Percentiles rank a stretch among this genome's conserved stretches.
Evolutionary conservation across 2,888 invertebrate species (phyloP).

Genomic region (Philereme vetulata): DNA sequence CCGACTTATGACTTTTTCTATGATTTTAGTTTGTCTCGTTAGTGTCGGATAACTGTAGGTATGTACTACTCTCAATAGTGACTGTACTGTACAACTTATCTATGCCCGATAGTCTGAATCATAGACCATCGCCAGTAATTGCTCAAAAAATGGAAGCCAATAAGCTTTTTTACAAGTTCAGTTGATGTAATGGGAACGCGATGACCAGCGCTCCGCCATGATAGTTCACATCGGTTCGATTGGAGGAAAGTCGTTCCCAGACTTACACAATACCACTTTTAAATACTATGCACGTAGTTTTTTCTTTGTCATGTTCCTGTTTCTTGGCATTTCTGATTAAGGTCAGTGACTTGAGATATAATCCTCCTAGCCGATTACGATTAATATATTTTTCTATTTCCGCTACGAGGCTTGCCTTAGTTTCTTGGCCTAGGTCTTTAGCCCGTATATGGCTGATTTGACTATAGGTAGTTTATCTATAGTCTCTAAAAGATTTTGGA

Average conservation of each 20-base stretch:
- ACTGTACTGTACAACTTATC: conserved; percentile 19
- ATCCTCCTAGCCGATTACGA: no score
- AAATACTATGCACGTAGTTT: conserved; percentile 10
- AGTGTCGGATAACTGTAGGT: not conserved
- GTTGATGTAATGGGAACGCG: conserved; percentile 36
- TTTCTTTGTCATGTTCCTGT: no score
- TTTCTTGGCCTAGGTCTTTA: no score
- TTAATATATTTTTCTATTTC: no score
- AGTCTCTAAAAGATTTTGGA: no score
- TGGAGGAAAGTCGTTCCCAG: conserved; percentile 25
- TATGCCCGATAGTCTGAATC: conserved; percentile 29
- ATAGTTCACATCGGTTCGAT: conserved; percentile 28
- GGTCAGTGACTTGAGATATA: no score
- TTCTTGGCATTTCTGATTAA: no score
- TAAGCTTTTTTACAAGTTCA: conserved; percentile 33
- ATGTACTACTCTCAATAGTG: not conserved
- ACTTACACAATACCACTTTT: conserved; percentile 23
- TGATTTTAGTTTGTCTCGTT: no score
- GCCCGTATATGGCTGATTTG: no score
- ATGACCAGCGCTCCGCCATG: conserved; percentile 30
- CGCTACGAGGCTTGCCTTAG: no score
- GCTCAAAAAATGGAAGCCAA: conserved; percentile 35
- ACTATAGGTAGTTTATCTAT: no score
- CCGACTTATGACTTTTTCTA: no score
- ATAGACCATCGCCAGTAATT: conserved; percentile 30